Evolutionary conservation across 1,140 invertebrate species (phyloP), one percentile per base, ranked within the genome.

Genomic region (Lasaia peninsularis): DNA sequence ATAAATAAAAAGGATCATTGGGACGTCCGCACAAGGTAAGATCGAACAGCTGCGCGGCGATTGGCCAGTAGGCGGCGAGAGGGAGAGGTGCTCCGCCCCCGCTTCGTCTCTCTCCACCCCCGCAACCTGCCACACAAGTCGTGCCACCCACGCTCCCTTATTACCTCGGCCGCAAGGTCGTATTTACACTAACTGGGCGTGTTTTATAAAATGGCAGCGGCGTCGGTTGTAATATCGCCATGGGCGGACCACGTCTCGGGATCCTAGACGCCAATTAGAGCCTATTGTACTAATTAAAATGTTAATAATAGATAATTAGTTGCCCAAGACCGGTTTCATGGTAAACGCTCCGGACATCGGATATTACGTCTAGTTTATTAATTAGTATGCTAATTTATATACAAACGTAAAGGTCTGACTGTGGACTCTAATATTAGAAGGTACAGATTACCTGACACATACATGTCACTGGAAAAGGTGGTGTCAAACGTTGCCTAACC

Each of bases 221-320:
- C 60, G 71, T 80, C 82, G 79, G 77, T 75, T 73, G 69, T 78
- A 82, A 81, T 80, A 78, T 73, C 63, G 75, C 77, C 83, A 86
- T 88, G 83, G 85, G 85, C 85, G 85, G 78, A 85, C 71, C 81
- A 72, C 62, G 73, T 63, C 69, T 77, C 71, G 68, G 67, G 74
- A 75, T 70, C 72, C 69, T 64, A 79, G 82, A 85, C 78, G 74
- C 78, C 85, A 88, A 86, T 88, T 88, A 86, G 71, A 75, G 67
- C 56, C 67, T 73, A 79, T 79, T 70, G 71, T 67, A 34, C 70
- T 73, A 81, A 85, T 85, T 83, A 86, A 73, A 64, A 64, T 58
- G 59, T 57, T 67, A 69, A 73, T 80, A 73, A 78, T 72, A 58
- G 33, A 24, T 37, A 35, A 55, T 51, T 32, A 57, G 32, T 16